Conservation (phyloP, 2,113 vertebrate genomes). For the Ptyas mucosa region DNA sequence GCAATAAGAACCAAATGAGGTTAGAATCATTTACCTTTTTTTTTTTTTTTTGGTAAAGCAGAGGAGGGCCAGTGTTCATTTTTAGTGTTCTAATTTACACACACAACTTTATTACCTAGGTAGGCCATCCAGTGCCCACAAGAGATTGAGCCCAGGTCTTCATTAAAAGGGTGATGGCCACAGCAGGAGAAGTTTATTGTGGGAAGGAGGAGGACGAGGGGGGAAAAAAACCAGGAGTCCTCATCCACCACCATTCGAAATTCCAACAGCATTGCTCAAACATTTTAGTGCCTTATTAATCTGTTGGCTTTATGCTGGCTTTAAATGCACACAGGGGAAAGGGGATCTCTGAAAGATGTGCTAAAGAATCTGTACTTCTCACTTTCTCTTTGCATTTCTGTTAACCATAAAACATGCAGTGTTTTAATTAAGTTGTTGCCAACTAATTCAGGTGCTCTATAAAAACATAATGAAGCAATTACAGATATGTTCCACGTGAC, state of each 20-base stretch:
- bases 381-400: slow-evolving; percentile 44
- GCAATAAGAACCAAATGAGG: not conserved
- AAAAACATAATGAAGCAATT: slow-evolving; percentile 67
- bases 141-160: not conserved
- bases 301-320: slow-evolving; percentile 42
- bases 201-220: not conserved
- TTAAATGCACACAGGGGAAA: slow-evolving; percentile 34
- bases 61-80: not conserved
- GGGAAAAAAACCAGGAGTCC: not conserved
- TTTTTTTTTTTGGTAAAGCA: not conserved
- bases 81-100: slow-evolving; percentile 3
- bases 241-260: slow-evolving; percentile 8
- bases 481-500: slow-evolving; percentile 51
- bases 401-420: slow-evolving; percentile 47
- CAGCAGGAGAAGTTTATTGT: slow-evolving; percentile 18
- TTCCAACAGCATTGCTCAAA: slow-evolving; percentile 29
- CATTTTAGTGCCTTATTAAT: slow-evolving; percentile 44
- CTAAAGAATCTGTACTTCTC: slow-evolving; percentile 25
- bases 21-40: not conserved
- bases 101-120: not conserved
- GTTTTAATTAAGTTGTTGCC: slow-evolving; percentile 62
- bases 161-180: slow-evolving; percentile 29
- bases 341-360: slow-evolving; percentile 43
- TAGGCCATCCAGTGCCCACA: not conserved
- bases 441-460: slow-evolving; percentile 59